Evolutionary conservation across 2,113 vertebrate genomes (phyloP), one percentile per base, ranked within the genome.

Genomic region (Saguinus midas): DNA sequence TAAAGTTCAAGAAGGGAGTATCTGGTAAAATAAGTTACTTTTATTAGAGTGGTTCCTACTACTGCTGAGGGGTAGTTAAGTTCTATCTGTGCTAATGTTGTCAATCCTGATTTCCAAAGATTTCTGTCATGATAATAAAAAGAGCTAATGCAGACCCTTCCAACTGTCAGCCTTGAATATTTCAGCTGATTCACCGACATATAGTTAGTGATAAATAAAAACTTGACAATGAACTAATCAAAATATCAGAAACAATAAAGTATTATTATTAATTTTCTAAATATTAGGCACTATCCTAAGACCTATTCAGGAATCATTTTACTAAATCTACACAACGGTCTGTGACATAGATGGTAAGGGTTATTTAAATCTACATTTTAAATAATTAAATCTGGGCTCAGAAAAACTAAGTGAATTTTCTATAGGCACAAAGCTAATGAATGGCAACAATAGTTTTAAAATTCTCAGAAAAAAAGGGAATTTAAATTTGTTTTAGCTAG

Each of bases 401-500:
- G 58, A 75, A 32, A 90, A 86, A 40, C 68, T 61, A 29, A n/a
- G 3, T 89, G 43, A 64, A 29, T 29, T 29, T 64, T 64, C 61
- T 64, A 64, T 29, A 64, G 61, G 29, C 61, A 64, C 12, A 64
- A 27, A 64, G 61, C 61, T 64, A 64, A 32, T 64, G 61, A 64
- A 43, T 11, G 32, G 11, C 35, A 90, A 72, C 50, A 70, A 80
- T 57, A 75, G 18, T 64, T 84, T 45, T 45, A 96, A 92, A 81
- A 9, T 40, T 8, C 48, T 91, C 16, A 43, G 5, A 16, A 87
- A 0, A 70, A 50, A 87, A 75, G 8, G 35, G 25, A 1, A 32
- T 27, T 95, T 91, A 95, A 84, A 80, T 81, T 88, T n/a, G 17
- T 58, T 88, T 87, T 94, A 82, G 57, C 13, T 78, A 75, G 11